phyloP scores from a whole-genome alignment of 2,797 vertebrate species.

The Schizopygopsis malacanthus region DNA sequence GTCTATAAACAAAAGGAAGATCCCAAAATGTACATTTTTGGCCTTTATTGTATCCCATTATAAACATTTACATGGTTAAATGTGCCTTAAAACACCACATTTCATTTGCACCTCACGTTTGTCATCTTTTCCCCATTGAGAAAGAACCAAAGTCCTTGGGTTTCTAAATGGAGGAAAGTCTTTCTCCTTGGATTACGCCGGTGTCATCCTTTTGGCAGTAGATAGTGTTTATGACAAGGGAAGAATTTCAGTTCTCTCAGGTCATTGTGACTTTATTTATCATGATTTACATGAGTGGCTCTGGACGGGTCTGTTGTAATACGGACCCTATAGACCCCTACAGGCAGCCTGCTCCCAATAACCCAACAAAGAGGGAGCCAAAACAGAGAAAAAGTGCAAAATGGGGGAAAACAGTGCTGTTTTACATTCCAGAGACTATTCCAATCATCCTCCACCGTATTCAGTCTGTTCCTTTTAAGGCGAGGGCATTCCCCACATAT shows the following conservation, averaged over 20 bases:
- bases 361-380: slow-evolving; percentile 29
- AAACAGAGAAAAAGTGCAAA: slow-evolving; percentile 11
- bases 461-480: slow-evolving; percentile 76
- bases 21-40: background rate
- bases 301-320: slow-evolving; percentile 1
- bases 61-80: slow-evolving; percentile 3
- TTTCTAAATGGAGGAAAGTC: background rate
- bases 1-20: background rate
- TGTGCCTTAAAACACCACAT: background rate
- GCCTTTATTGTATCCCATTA: background rate
- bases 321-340: slow-evolving; percentile 13
- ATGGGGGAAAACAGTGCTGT: slow-evolving; percentile 51
- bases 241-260: background rate
- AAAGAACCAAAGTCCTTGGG: background rate
- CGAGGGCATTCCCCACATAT: slow-evolving; percentile 73
- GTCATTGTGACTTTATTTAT: background rate
- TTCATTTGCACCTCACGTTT: background rate
- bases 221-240: background rate
- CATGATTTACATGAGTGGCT: slow-evolving; percentile 9
- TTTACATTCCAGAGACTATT: slow-evolving; percentile 75
- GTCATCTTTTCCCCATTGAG: background rate
- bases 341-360: slow-evolving; percentile 15
- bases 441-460: slow-evolving; percentile 76
- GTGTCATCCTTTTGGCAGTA: slow-evolving; percentile 15
- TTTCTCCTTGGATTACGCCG: background rate